These are phyloP conservation scores for Myathropa florea DNA, from an alignment of 2,888 invertebrate genomes.

Conservation along the genomic window DNA sequence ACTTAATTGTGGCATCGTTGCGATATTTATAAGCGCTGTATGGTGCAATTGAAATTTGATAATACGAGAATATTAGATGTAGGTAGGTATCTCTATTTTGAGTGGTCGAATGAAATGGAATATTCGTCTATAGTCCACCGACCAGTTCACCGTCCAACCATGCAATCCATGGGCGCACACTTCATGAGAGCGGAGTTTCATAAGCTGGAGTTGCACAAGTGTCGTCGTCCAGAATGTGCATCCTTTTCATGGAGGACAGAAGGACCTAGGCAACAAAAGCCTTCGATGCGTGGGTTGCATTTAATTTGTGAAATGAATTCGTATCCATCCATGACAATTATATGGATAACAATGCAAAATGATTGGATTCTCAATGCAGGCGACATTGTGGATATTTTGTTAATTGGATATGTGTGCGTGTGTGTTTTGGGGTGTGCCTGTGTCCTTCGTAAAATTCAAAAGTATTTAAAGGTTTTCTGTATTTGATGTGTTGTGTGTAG, in stretches of 20 bases:
- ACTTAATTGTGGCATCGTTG: conserved; percentile 21
- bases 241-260: conserved; percentile 15
- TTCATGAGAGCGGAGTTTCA: conserved; percentile 10
- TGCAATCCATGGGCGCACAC: background rate
- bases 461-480: conserved; percentile 22
- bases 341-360: conserved; percentile 68
- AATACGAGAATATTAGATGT: conserved; percentile 55
- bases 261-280: conserved; percentile 52
- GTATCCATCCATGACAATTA: conserved; percentile 68
- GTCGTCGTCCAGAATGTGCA: conserved; percentile 37
- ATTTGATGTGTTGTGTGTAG: background rate
- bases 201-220: conserved; percentile 62
- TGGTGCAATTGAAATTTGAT: conserved; percentile 57
- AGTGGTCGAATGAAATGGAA: background rate
- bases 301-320: conserved; percentile 69
- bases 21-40: background rate
- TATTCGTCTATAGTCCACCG: conserved; percentile 20
- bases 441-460: conserved; percentile 30
- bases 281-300: conserved; percentile 65
- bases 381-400: conserved; percentile 59
- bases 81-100: conserved; percentile 36
- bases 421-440: background rate
- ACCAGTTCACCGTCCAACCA: background rate
- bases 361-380: conserved; percentile 67
- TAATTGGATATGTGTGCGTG: conserved; percentile 51